Conservation (phyloP, 2,797 vertebrate species). For the Erethizon dorsatum region DNA sequence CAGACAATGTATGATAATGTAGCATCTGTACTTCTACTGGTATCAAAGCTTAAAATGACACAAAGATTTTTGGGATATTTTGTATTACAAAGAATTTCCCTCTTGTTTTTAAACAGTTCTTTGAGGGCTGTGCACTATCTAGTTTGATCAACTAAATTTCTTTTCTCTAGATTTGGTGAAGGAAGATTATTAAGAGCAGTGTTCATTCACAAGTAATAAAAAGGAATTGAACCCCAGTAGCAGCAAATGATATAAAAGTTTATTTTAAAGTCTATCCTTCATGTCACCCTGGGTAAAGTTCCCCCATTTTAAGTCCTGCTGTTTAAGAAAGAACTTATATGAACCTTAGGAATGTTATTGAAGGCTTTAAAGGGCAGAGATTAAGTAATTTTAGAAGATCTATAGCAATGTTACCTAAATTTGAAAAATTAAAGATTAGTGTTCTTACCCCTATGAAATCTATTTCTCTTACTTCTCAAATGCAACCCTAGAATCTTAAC, state of each 20-base stretch:
- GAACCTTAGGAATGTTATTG: conserved; percentile 47
- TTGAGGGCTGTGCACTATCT: conserved; percentile 74
- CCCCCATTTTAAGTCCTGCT: conserved; percentile 30
- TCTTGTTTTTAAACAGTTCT: conserved; percentile 79
- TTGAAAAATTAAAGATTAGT: conserved; percentile 79
- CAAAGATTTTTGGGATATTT: conserved; percentile 35
- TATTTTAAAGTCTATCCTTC: neutral
- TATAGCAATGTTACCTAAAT: conserved; percentile 58
- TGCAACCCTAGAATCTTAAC: conserved; percentile 66
- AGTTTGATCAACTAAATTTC: conserved; percentile 77
- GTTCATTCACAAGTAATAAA: conserved; percentile 25
- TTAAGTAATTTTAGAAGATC: neutral
- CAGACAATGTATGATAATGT: neutral
- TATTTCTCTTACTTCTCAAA: neutral
- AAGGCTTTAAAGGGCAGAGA: conserved; percentile 53
- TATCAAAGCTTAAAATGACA: conserved; percentile 25
- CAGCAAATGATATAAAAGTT: conserved; percentile 59
- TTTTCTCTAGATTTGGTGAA: conserved; percentile 73
- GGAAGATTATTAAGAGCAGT: conserved; percentile 57
- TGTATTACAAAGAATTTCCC: conserved; percentile 53
- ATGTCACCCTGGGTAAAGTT: neutral
- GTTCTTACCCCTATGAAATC: conserved; percentile 45
- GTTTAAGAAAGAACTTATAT: neutral
- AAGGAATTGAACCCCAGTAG: conserved; percentile 76
- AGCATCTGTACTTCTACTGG: neutral